Evolutionary conservation across 2,113 vertebrate species (phyloP).

Genomic region (Charina bottae): DNA sequence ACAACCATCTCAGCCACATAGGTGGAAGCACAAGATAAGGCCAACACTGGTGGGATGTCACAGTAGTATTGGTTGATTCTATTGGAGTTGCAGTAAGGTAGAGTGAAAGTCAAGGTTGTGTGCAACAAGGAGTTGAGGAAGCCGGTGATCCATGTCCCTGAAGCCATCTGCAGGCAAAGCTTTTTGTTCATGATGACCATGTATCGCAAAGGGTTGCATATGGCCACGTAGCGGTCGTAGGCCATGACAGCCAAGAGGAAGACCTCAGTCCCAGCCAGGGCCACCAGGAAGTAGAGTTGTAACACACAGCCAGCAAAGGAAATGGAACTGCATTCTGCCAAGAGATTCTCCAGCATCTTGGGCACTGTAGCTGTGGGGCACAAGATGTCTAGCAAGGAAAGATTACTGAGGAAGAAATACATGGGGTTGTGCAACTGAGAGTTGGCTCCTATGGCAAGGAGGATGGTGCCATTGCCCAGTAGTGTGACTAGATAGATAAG

Average conservation of each 20-base stretch:
- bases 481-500: constrained; percentile 42
- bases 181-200: constrained; percentile 9
- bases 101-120: not conserved
- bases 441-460: constrained; percentile 34
- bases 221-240: constrained; percentile 21
- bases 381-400: constrained; percentile 47
- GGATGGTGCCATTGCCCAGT: constrained; percentile 38
- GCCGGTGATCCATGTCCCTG: not conserved
- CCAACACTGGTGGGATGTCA: constrained; percentile 45
- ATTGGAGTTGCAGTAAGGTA: not conserved
- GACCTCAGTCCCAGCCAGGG: constrained; percentile 19
- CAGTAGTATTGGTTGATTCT: constrained; percentile 58
- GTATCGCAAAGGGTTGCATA: constrained; percentile 21
- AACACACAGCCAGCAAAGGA: constrained; percentile 42
- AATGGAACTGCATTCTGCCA: constrained; percentile 28
- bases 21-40: constrained; percentile 19
- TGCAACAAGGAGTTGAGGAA: constrained; percentile 29
- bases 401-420: constrained; percentile 55
- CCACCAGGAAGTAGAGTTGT: constrained; percentile 39
- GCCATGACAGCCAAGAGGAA: constrained; percentile 18
- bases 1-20: constrained; percentile 22
- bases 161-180: not conserved
- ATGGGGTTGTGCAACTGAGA: constrained; percentile 44
- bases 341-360: constrained; percentile 48
- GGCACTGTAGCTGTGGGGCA: constrained; percentile 36